Evolutionary conservation across 2,113 vertebrate genomes (phyloP).

Genomic region (Siphamia tubifer): DNA sequence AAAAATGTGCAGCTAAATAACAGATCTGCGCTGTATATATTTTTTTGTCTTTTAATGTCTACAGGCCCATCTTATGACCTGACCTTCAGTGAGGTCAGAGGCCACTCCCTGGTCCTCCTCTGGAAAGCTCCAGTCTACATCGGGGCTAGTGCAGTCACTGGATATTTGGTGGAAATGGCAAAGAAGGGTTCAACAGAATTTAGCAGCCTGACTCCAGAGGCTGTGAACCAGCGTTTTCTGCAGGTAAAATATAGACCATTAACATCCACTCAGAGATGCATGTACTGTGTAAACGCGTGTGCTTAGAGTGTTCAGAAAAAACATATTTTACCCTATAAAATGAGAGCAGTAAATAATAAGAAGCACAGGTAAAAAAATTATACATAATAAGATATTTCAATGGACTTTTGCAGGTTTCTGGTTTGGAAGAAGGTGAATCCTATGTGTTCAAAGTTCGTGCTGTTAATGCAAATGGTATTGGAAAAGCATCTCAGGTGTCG

Average conservation of each 20-base stretch:
- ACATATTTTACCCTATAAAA: no score
- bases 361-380: no score
- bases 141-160: slow-evolving; percentile 83
- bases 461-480: slow-evolving; percentile 83
- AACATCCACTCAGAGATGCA: no score
- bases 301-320: no score
- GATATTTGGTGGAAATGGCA: slow-evolving; percentile 91
- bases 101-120: slow-evolving; percentile 88
- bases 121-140: slow-evolving; percentile 92
- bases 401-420: slow-evolving; percentile 76
- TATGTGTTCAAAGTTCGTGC: slow-evolving; percentile 93
- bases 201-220: slow-evolving; percentile 78
- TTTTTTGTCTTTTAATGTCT: not conserved
- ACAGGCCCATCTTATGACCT: slow-evolving; percentile 91
- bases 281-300: no score
- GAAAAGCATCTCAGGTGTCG: slow-evolving; percentile 86
- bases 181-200: slow-evolving; percentile 86
- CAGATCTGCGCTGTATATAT: not conserved
- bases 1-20: no score
- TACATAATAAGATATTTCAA: not conserved
- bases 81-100: slow-evolving; percentile 90
- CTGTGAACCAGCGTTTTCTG: slow-evolving; percentile 81
- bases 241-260: slow-evolving; percentile 82
- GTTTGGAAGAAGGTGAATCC: slow-evolving; percentile 83
- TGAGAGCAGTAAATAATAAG: no score